These are phyloP conservation scores for Heliconius sara DNA, from an alignment of 2,888 invertebrate genomes.

Conservation along the genomic window DNA sequence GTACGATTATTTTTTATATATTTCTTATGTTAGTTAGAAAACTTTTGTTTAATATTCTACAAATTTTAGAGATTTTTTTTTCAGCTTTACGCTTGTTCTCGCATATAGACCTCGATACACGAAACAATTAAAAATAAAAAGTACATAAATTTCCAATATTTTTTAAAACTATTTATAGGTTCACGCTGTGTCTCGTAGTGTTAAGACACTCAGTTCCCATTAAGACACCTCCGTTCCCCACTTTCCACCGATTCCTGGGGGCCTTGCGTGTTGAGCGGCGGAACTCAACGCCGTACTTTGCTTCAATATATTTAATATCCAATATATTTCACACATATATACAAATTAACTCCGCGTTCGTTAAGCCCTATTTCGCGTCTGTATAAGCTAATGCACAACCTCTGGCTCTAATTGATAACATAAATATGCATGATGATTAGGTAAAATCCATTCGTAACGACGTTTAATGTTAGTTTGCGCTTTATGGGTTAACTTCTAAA, in stretches of 20 bases:
- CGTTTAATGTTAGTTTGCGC: conserved; percentile 27
- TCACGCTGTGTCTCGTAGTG: too few relatives aligned
- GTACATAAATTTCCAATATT: too few relatives aligned
- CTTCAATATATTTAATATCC: not conserved
- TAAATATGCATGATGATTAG: conserved; percentile 41
- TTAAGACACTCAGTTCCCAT: too few relatives aligned
- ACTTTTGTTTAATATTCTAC: not conserved
- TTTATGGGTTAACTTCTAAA: conserved; percentile 37
- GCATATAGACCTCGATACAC: too few relatives aligned
- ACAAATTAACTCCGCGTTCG: not conserved
- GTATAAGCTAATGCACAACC: conserved; percentile 27
- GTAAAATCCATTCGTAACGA: conserved; percentile 40
- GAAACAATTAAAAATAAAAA: too few relatives aligned
- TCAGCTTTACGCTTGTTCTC: too few relatives aligned
- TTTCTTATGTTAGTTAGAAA: not conserved
- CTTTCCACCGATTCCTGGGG: too few relatives aligned
- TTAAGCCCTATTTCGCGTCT: not conserved
- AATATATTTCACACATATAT: not conserved
- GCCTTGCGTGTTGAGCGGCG: too few relatives aligned
- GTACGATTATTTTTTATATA: not conserved
- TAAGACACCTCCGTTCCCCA: too few relatives aligned
- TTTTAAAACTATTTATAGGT: too few relatives aligned
- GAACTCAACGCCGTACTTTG: not conserved
- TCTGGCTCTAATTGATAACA: conserved; percentile 32
- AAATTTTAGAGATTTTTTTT: too few relatives aligned